Evolutionary conservation across 2,888 invertebrate genomes (phyloP).

Genomic region (Mayetiola destructor): DNA sequence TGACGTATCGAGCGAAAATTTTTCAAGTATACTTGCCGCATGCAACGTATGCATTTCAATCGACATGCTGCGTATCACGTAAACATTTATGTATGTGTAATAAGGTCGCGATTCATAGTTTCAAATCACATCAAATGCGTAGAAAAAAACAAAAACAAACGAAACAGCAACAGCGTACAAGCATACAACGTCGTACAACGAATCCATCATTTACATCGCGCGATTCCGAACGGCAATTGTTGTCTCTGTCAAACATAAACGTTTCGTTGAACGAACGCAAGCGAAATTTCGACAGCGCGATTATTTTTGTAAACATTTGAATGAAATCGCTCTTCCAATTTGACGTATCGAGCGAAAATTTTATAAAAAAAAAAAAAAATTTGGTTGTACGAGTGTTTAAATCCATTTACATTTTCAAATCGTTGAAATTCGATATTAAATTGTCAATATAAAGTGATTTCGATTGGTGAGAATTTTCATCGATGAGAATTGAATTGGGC

Average conservation of each 20-base stretch:
- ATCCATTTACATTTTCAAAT: no score
- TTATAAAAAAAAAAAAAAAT: no score
- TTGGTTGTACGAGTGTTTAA: no score
- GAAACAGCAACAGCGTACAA: no score
- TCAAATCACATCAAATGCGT: no score
- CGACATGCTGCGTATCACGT: neutral
- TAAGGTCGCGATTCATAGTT: neutral
- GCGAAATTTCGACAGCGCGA: no score
- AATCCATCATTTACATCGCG: no score
- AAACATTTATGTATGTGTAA: neutral
- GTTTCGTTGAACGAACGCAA: neutral
- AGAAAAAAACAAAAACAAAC: neutral
- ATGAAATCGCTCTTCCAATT: neutral
- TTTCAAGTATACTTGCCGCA: neutral
- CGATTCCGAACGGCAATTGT: neutral
- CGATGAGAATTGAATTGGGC: no score
- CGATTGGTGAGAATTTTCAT: no score
- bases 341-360: neutral
- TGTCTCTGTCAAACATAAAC: neutral
- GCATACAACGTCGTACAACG: no score
- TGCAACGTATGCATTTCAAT: neutral
- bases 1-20: neutral
- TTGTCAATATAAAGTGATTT: no score
- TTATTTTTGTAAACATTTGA: conserved; percentile 12
- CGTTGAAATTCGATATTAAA: no score